Percentiles rank a stretch among this genome's conserved stretches.
These are phyloP conservation scores for Hylyphantes graminicola DNA, from an alignment of 1,140 invertebrate species.

Conservation along the genomic window DNA sequence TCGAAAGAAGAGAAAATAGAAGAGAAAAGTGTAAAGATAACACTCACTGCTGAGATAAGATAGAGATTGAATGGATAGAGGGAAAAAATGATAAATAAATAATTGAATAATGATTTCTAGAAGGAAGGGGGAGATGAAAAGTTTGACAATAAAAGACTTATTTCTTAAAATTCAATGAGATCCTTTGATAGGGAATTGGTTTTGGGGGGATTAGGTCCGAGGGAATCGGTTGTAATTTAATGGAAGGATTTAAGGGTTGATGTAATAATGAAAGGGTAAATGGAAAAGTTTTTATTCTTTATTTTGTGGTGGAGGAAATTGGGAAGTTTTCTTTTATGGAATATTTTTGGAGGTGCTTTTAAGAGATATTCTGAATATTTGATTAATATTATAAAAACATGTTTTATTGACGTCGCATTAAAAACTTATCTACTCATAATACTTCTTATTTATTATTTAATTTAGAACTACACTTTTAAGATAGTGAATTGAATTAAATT, in stretches of 20 bases:
- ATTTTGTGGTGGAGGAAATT: too few species aligned
- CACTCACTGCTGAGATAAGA: slow-evolving; percentile 40
- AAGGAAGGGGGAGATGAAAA: slow-evolving; percentile 12
- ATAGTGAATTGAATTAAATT: too few species aligned
- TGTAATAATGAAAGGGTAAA: too few species aligned
- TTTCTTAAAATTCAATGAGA: slow-evolving; percentile 59
- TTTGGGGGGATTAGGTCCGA: slow-evolving; percentile 24
- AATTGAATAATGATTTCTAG: slow-evolving; percentile 56
- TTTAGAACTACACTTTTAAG: too few species aligned
- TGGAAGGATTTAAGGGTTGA: neutral
- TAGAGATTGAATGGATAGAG: slow-evolving; percentile 41
- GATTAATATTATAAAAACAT: too few species aligned
- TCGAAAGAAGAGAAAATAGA: neutral
- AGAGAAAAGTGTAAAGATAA: slow-evolving; percentile 42
- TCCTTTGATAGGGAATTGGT: slow-evolving; percentile 16
- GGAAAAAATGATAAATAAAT: slow-evolving; percentile 52
- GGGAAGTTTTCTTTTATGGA: too few species aligned
- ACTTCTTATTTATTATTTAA: too few species aligned
- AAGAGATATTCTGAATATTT: too few species aligned
- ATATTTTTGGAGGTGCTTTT: too few species aligned
- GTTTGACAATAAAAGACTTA: slow-evolving; percentile 57
- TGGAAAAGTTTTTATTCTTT: too few species aligned
- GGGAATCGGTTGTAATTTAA: slow-evolving; percentile 17
- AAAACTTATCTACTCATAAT: too few species aligned
- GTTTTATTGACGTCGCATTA: too few species aligned